These are phyloP conservation scores for Acronicta alni DNA, from an alignment of 2,888 invertebrate species.

Conservation along the genomic window DNA sequence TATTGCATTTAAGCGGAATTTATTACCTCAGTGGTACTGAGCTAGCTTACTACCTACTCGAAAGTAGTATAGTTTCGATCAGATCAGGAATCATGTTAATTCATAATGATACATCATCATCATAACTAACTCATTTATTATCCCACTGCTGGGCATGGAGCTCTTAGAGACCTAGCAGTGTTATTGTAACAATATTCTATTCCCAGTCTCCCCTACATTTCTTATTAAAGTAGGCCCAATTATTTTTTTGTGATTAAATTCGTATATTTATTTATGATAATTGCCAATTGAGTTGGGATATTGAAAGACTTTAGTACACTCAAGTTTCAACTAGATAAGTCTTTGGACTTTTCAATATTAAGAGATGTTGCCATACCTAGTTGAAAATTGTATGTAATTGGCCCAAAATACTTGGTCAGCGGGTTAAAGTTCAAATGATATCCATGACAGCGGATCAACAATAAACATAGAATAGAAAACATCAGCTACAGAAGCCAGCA, in stretches of 20 bases:
- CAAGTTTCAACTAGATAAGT: constrained; percentile 42
- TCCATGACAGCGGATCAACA: constrained; percentile 20
- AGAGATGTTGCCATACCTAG: constrained; percentile 9
- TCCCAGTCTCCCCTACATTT: constrained; percentile 27
- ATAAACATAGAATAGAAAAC: background rate
- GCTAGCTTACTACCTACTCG: too few species aligned
- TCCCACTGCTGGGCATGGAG: too few species aligned
- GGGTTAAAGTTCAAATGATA: constrained; percentile 38
- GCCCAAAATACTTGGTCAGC: constrained; percentile 16
- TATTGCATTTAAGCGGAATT: too few species aligned
- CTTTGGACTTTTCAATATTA: background rate
- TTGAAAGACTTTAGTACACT: constrained; percentile 50
- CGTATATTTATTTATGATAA: constrained; percentile 1
- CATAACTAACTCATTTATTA: too few species aligned
- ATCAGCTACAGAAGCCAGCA: too few species aligned
- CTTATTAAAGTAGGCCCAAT: constrained; percentile 48
- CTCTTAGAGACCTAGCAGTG: too few species aligned
- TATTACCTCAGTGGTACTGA: too few species aligned
- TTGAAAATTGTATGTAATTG: constrained; percentile 44
- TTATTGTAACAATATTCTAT: background rate
- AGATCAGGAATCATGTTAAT: too few species aligned
- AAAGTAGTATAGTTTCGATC: too few species aligned
- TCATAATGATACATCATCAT: too few species aligned
- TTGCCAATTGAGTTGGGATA: constrained; percentile 36
- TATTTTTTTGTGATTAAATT: constrained; percentile 14